These are phyloP conservation scores for Branchipolynoe longqiensis DNA, from an alignment of 2,888 invertebrate genomes.

Conservation along the genomic window DNA sequence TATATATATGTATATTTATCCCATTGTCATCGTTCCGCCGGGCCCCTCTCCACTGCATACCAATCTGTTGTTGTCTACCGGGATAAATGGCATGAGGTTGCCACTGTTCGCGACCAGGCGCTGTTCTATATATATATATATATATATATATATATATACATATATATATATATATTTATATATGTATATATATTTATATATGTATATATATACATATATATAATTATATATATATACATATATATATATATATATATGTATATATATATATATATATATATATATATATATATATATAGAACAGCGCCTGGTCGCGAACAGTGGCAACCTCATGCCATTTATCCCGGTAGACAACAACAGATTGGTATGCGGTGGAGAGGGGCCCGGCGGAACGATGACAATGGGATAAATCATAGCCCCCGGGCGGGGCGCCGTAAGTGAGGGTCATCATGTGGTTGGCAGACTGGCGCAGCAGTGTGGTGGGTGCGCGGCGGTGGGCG, in stretches of 20 bases:
- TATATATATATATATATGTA: too few relatives aligned
- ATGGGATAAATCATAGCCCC: constrained; percentile 42
- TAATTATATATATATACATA: too few relatives aligned
- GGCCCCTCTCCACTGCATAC: constrained; percentile 30
- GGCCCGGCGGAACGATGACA: background rate
- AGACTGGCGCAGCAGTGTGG: constrained; percentile 43
- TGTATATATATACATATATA: too few relatives aligned
- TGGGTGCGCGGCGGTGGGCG: too few relatives aligned
- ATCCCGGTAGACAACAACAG: constrained; percentile 32
- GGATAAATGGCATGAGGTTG: constrained; percentile 14
- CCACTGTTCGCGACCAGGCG: too few relatives aligned
- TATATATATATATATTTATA: too few relatives aligned
- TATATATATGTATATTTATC: constrained; percentile 13
- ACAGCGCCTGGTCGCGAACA: too few relatives aligned
- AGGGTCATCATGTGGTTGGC: constrained; percentile 41
- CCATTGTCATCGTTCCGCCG: background rate
- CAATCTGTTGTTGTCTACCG: constrained; percentile 24
- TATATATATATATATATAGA: too few relatives aligned
- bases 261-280: too few relatives aligned
- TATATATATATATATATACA: too few relatives aligned
- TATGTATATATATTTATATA: too few relatives aligned
- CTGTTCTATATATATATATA: too few relatives aligned
- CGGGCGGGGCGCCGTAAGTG: constrained; percentile 22
- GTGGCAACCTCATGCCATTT: background rate
- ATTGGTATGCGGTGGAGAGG: constrained; percentile 28